Base-by-base conservation (phyloP, 2,888 invertebrate genomes). In the Pocota personata region DNA sequence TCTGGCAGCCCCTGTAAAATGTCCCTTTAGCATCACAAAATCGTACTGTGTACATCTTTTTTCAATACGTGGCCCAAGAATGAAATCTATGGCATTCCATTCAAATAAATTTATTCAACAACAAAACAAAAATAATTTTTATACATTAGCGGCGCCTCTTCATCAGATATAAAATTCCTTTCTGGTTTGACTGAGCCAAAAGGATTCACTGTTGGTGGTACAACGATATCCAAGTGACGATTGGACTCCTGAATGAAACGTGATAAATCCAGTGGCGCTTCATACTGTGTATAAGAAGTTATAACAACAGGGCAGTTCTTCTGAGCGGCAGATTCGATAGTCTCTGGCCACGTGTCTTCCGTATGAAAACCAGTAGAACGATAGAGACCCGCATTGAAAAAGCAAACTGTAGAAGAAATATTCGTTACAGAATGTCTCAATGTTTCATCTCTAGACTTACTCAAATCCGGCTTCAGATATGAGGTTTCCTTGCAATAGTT, bases 151-250 rank as follows among this genome's bases (percentile, higher is more conserved):
- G 96, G 96, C 57, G 93, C 94, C 55, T 94, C 94, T 82, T 96
- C 95, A 88, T 96, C 96, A 5, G 95, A 95, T 12, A 96, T 95
- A 87, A 96, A 96, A 89, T 96, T 96, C 58, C 96, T 93, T 88
- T 96, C 95, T 0, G 96, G 96, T 84, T 95, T 94, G 0, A 95
- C 93, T 50, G 96, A 95, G 0, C 95, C 93, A 88, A 95, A 96
- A 0, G 94, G 94, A 91, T 96, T 96, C 37, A 91, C 92, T 12
- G 93, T 93, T 0, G 95, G 94, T 7, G 94, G 93, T 0, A 94
- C 89, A 7, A 95, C 89, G 0, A 95, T 90, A 48, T 94, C 93
- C 27, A 94, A 90, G 1, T 93, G 92, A 0, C 92, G 90, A 73
- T 93, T 93, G 0, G 94, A 93, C 58, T 93, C 93, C 50, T 93